Evolutionary conservation across 2,888 invertebrate genomes (phyloP), one percentile per base, ranked within the genome.

Genomic region (Drosophila algonquin): DNA sequence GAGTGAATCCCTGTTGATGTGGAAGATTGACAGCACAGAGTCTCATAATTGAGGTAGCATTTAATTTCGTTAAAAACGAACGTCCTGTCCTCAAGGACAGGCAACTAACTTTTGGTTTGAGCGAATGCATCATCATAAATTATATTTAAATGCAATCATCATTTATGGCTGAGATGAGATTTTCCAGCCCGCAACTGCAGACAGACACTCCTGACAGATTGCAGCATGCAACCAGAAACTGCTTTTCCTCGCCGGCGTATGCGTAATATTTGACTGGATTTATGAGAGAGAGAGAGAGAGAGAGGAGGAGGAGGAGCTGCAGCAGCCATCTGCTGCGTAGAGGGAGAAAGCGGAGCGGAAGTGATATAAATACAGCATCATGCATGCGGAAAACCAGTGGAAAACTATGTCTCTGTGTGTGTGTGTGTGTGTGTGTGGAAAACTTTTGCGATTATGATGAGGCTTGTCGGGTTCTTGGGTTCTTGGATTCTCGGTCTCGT

Each of bases 231-330:
- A n/a, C 46, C 9, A 21, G 60, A 67, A 48, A 67, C 35, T 47
- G 35, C 57, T 62, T 61, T 63, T 52, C 47, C 53, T 48, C 47
- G 52, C 61, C 54, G 64, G 54, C 73, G 72, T 63, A 85, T 87
- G 62, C 76, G 57, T 76, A 73, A 82, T 80, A 76, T 77, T 64
- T 73, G 76, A 76, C 67, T 51, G 64, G 79, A 76, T 80, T 75
- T 80, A 88, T 86, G 83, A 48, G 14, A 46, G 14, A 1, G 46
- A 21, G 3, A 9, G 12, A 9, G 1, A 24, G 4, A 8, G 54
- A 12, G 16, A 10, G 30, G 21, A 8, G 47, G 16, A 24, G 51
- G 32, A 32, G 16, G 12, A 1, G 51, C 10, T 12, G 0, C 24
- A 1, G 24, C 24, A 24, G 24, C 24, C 24, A 24, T 24, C 24